Conservation (phyloP, 2,888 invertebrate species). For the Trachelus stipa region DNA sequence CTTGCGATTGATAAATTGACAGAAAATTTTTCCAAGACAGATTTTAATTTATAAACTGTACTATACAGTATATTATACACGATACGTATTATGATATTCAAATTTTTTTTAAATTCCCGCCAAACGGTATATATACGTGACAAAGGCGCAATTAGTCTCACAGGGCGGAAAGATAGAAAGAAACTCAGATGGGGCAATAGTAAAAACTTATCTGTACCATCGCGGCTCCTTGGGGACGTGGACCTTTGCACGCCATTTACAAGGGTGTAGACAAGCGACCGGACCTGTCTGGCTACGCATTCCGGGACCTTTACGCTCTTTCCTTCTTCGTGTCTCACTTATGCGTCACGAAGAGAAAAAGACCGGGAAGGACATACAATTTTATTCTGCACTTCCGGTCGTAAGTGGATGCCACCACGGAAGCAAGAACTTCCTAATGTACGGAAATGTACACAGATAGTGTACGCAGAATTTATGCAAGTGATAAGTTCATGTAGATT, state of each 20-base stretch:
- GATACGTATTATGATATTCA: background rate
- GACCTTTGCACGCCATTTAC: constrained; percentile 33
- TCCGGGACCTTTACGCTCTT: background rate
- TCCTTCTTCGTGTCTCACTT: background rate
- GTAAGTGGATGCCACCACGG: background rate
- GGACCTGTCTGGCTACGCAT: background rate
- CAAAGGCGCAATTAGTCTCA: constrained; percentile 47
- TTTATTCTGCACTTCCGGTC: background rate
- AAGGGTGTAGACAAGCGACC: constrained; percentile 37
- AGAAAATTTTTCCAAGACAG: background rate
- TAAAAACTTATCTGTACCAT: constrained; percentile 19
- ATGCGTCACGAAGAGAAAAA: background rate
- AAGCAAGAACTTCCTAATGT: background rate
- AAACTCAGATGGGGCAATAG: constrained; percentile 28
- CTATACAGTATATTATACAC: background rate
- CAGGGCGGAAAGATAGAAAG: constrained; percentile 25
- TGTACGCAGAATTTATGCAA: background rate
- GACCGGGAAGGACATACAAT: background rate
- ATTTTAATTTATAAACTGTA: background rate
- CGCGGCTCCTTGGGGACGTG: background rate
- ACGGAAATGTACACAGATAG: background rate
- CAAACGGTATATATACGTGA: constrained; percentile 27
- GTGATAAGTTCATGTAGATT: background rate
- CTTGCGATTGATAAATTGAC: background rate
- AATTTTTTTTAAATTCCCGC: background rate